Conservation (phyloP, 2,113 vertebrate species). For the Apaloderma vittatum region DNA sequence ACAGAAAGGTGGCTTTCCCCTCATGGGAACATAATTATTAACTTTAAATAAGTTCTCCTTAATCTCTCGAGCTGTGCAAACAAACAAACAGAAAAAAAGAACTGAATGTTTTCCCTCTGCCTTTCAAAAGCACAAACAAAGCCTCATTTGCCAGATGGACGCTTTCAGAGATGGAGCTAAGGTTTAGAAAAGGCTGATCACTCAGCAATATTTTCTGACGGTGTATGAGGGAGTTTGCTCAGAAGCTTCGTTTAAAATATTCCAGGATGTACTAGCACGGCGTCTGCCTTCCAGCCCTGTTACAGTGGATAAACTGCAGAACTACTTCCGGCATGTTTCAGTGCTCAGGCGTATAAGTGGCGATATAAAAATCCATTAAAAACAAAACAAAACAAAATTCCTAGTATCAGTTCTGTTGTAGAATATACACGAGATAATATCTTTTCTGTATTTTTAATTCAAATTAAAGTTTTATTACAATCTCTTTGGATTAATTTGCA, state of each 20-base stretch:
- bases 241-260: neutral
- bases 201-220: conserved; percentile 5
- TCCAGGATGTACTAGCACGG: neutral
- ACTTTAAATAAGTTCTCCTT: conserved; percentile 51
- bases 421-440: neutral
- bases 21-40: conserved; percentile 33
- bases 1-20: conserved; percentile 36
- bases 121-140: conserved; percentile 66
- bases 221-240: conserved; percentile 4
- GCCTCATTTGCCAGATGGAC: conserved; percentile 54
- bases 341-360: neutral
- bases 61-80: conserved; percentile 55
- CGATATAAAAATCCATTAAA: neutral
- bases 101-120: conserved; percentile 27
- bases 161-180: conserved; percentile 30
- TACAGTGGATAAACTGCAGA: neutral
- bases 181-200: conserved; percentile 28
- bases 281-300: neutral
- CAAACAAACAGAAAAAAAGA: conserved; percentile 57
- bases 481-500: neutral
- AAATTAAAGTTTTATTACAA: neutral
- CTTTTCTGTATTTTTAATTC: neutral
- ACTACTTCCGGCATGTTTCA: neutral
- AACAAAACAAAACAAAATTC: neutral
- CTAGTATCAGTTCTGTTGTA: neutral